phyloP scores from a whole-genome alignment of 2,797 vertebrate species.

The Notoglanidium macrostoma region DNA sequence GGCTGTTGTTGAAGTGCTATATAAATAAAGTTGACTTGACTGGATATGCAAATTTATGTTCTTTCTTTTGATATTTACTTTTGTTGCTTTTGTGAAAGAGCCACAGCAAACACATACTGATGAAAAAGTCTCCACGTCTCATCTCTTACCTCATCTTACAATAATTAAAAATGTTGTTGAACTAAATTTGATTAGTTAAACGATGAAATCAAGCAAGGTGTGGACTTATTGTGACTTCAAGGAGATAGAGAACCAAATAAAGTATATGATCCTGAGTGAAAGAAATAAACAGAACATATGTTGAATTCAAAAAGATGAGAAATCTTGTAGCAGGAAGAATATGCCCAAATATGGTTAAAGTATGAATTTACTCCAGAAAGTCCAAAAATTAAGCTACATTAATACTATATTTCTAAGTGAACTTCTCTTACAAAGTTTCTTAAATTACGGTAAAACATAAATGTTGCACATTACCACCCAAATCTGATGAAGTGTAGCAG shows the following conservation, averaged over 20 bases:
- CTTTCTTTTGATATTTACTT: neutral
- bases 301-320: neutral
- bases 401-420: neutral
- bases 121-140: neutral
- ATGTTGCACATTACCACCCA: neutral
- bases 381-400: neutral
- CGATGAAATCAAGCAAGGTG: neutral
- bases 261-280: neutral
- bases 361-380: neutral
- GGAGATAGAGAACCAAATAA: neutral
- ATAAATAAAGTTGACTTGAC: too few species aligned
- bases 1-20: too few species aligned
- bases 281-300: neutral
- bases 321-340: neutral
- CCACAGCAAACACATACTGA: neutral
- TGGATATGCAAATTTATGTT: neutral
- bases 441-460: neutral
- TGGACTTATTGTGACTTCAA: neutral
- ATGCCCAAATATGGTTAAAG: neutral
- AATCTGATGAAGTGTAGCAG: neutral
- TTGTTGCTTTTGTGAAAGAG: neutral
- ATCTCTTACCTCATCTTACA: neutral
- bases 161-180: neutral
- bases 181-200: neutral
- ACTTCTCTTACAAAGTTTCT: too few species aligned